These are phyloP conservation scores for Piprites chloris DNA, from an alignment of 2,113 vertebrate genomes.

Conservation along the genomic window DNA sequence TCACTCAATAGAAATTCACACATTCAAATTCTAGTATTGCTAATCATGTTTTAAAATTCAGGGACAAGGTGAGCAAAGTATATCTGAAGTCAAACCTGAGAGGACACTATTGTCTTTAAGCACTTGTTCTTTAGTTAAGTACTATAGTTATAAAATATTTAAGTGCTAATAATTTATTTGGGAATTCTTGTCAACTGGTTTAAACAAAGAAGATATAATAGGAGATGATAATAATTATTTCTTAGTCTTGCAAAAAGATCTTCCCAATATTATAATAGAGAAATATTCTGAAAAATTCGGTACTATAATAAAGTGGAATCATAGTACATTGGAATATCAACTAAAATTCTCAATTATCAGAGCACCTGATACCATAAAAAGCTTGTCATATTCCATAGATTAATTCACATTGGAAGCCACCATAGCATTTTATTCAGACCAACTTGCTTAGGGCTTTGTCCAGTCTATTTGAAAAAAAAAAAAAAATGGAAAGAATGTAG, in stretches of 20 bases:
- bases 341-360: not conserved
- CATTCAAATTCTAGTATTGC: conserved; percentile 18
- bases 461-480: no score
- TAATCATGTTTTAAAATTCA: conserved; percentile 45
- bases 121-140: conserved; percentile 29
- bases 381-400: not conserved
- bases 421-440: not conserved
- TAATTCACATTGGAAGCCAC: not conserved
- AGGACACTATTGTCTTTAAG: conserved; percentile 23
- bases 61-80: conserved; percentile 49
- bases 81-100: not conserved
- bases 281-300: not conserved
- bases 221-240: not conserved
- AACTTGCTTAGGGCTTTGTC: not conserved
- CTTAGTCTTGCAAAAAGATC: not conserved
- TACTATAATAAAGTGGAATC: not conserved
- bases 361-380: not conserved
- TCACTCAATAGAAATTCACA: not conserved
- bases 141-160: conserved; percentile 30
- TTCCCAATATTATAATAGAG: not conserved
- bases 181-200: not conserved
- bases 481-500: not conserved
- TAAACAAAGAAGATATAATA: conserved; percentile 45
- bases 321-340: not conserved
- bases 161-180: conserved; percentile 41